Percentiles rank a stretch among this genome's conserved stretches.
phyloP scores from a whole-genome alignment of 2,113 vertebrate genomes.

The Emydura subglobosa region DNA sequence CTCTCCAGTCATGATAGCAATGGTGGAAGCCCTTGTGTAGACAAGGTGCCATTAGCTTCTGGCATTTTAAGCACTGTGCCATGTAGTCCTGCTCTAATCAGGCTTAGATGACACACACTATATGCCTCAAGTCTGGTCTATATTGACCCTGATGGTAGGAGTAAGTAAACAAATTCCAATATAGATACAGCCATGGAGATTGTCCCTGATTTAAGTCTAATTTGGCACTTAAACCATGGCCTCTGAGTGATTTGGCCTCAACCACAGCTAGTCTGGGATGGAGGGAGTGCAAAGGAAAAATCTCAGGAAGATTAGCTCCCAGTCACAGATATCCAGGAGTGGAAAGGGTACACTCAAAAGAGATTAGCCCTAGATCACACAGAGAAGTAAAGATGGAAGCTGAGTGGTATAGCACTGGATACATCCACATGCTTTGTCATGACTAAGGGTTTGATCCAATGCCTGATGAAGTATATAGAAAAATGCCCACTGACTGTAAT shows the following conservation, averaged over 20 bases:
- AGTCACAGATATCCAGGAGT: not conserved
- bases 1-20: not conserved
- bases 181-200: not conserved
- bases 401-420: not conserved
- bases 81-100: not conserved
- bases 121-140: not conserved
- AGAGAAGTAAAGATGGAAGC: not conserved
- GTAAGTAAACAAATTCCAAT: not conserved
- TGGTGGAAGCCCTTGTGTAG: not conserved
- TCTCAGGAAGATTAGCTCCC: not conserved
- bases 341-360: not conserved
- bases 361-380: not conserved
- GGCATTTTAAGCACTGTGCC: not conserved
- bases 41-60: not conserved
- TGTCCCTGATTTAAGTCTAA: not conserved
- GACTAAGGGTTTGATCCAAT: not conserved
- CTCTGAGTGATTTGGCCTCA: not conserved
- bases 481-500: not conserved
- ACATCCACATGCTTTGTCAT: not conserved
- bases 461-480: not conserved
- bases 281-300: not conserved
- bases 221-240: not conserved
- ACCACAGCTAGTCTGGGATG: not conserved
- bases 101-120: not conserved
- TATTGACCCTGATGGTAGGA: not conserved